A percentile compares a stretch with the other conserved stretches of the same genome.
phyloP scores from a whole-genome alignment of 2,888 invertebrate species.

The Sesamia inferens region DNA sequence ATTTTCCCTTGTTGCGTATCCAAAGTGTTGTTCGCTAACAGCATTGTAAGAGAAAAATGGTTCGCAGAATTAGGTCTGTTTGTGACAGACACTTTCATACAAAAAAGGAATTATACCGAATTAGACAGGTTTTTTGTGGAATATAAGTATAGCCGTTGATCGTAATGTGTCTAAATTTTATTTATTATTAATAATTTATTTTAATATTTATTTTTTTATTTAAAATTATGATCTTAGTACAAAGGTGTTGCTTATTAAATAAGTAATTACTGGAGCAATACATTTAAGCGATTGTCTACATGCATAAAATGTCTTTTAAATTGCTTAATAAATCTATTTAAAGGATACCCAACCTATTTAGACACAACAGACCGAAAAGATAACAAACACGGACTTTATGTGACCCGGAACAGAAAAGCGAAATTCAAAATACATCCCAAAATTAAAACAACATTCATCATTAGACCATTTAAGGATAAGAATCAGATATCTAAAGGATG shows the following conservation, averaged over 20 bases:
- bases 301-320: background rate
- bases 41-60: slow-evolving; percentile 33
- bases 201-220: no score
- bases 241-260: no score
- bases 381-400: background rate
- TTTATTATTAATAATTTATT: no score
- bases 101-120: slow-evolving; percentile 32
- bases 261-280: background rate
- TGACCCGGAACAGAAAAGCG: background rate
- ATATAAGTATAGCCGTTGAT: background rate
- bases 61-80: slow-evolving; percentile 35
- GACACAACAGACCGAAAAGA: slow-evolving; percentile 9
- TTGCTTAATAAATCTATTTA: background rate
- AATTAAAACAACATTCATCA: slow-evolving; percentile 51
- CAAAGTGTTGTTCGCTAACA: slow-evolving; percentile 33
- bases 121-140: background rate
- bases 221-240: no score
- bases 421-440: slow-evolving; percentile 3
- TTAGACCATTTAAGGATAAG: slow-evolving; percentile 21
- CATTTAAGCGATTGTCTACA: background rate
- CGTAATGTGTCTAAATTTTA: background rate
- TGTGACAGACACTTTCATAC: slow-evolving; percentile 32
- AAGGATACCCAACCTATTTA: background rate
- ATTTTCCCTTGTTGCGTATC: slow-evolving; percentile 36
- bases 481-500: slow-evolving; percentile 50